Conservation (phyloP, 2,888 invertebrate genomes). For the Tenthredo mesomela region DNA sequence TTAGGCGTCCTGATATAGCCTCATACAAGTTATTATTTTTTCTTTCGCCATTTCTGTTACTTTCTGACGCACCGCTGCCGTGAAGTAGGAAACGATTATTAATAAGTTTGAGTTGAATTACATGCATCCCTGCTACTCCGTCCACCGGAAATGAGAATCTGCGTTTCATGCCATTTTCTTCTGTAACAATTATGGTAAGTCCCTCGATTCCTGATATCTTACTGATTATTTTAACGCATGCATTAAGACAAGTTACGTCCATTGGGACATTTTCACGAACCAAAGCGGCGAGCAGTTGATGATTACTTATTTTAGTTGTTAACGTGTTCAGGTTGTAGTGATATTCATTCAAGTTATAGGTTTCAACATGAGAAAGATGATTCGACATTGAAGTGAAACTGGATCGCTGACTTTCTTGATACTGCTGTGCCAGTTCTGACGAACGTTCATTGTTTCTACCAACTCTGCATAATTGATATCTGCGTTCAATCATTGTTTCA, state of each 20-base stretch:
- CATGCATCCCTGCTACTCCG: not conserved
- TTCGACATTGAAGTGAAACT: not conserved
- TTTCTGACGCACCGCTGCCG: not conserved
- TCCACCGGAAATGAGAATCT: not conserved
- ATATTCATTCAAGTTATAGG: constrained; percentile 50
- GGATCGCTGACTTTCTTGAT: constrained; percentile 33
- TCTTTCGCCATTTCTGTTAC: not conserved
- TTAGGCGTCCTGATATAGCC: constrained; percentile 35
- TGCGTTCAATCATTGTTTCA: constrained; percentile 44
- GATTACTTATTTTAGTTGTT: constrained; percentile 52
- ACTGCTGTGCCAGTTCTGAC: constrained; percentile 43
- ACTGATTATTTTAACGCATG: constrained; percentile 29
- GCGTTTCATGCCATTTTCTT: not conserved
- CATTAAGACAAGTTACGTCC: constrained; percentile 52
- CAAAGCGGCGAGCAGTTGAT: constrained; percentile 55
- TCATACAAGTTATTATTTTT: constrained; percentile 53
- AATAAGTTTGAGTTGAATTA: constrained; percentile 38
- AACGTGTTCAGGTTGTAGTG: constrained; percentile 54
- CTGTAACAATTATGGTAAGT: not conserved
- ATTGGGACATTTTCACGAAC: constrained; percentile 54
- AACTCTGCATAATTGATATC: constrained; percentile 28
- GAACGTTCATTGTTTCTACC: constrained; percentile 42
- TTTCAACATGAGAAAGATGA: constrained; percentile 34
- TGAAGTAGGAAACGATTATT: constrained; percentile 49
- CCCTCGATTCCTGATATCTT: constrained; percentile 4